Conservation (phyloP, 1,140 invertebrate genomes). For the Cydia strobilella region DNA sequence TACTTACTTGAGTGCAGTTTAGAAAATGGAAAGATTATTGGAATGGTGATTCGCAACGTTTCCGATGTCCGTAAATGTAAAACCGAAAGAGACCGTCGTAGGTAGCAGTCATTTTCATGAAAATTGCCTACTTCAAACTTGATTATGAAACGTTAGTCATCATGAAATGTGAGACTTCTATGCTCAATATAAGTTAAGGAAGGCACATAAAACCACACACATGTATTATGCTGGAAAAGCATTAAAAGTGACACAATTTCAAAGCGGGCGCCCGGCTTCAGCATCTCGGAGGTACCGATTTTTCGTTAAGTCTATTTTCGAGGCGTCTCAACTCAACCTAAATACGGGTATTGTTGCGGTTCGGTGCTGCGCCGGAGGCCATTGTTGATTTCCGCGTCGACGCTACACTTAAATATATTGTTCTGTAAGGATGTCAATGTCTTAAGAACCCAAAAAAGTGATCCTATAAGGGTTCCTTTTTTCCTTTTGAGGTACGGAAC, state of each 20-base stretch:
- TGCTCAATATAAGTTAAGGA: conserved; percentile 16
- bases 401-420: conserved; percentile 52
- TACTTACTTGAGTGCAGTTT: no score
- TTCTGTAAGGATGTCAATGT: conserved; percentile 33
- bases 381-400: conserved; percentile 38
- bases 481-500: no score
- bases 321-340: conserved; percentile 47
- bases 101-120: neutral
- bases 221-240: conserved; percentile 38
- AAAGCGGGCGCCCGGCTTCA: conserved; percentile 38
- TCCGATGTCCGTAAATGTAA: no score
- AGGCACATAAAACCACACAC: conserved; percentile 10
- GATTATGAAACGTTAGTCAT: conserved; percentile 6
- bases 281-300: conserved; percentile 42
- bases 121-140: neutral
- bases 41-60: no score
- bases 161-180: neutral
- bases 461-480: no score
- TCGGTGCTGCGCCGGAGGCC: conserved; percentile 35
- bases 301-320: conserved; percentile 53
- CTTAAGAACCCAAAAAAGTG: neutral
- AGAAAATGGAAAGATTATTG: no score
- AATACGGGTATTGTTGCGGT: conserved; percentile 47
- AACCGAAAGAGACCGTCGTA: no score
- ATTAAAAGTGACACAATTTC: conserved; percentile 61